phyloP scores from a whole-genome alignment of 2,797 vertebrate species.

The Heteromormyrus szaboi region DNA sequence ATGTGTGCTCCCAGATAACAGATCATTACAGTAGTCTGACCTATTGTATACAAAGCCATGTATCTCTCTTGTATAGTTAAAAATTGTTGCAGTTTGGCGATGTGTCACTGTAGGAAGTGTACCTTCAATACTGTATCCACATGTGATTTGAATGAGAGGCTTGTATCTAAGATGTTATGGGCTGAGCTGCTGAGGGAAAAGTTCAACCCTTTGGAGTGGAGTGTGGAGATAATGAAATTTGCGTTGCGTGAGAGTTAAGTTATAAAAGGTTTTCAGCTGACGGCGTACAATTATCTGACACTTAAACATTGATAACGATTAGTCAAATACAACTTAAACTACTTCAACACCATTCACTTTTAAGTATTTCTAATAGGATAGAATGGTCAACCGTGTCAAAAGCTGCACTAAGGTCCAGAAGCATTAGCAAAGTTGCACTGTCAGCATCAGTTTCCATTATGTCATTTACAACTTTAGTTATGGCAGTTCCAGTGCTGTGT shows the following conservation, averaged over 20 bases:
- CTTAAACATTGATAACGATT: background rate
- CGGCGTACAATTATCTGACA: background rate
- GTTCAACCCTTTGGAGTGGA: background rate
- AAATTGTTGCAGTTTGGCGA: background rate
- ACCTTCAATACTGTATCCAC: background rate
- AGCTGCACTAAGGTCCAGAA: background rate
- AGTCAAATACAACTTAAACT: background rate
- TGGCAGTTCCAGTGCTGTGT: background rate
- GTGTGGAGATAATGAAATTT: background rate
- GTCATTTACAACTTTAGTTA: too few species aligned
- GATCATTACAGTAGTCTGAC: background rate
- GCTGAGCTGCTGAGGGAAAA: background rate
- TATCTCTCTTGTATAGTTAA: background rate
- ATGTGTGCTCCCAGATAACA: background rate
- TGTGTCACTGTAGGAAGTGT: background rate
- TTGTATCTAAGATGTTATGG: background rate
- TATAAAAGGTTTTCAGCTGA: background rate
- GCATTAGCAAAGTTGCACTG: too few species aligned
- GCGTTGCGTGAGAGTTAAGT: background rate
- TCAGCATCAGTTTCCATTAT: too few species aligned
- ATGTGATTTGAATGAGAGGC: background rate
- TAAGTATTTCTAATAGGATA: background rate
- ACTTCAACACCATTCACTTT: background rate
- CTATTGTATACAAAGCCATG: background rate
- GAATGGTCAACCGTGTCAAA: background rate